A percentile compares a stretch with the other conserved stretches of the same genome.
Evolutionary conservation across 2,888 invertebrate genomes (phyloP).

Genomic region (Drosophila suboccidentalis): DNA sequence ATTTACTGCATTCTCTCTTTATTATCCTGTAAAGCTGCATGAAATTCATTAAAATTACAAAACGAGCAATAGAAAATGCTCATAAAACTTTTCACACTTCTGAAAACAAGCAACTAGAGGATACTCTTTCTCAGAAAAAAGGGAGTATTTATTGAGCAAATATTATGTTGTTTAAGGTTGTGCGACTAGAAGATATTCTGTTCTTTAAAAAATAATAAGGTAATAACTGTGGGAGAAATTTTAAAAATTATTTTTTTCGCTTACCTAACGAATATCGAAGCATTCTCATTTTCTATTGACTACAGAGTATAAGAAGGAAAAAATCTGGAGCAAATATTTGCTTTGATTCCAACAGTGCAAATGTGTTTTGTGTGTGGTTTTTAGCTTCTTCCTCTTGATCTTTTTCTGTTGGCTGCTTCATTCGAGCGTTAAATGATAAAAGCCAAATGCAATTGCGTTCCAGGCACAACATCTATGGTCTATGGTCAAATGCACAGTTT

Average conservation of each 20-base stretch:
- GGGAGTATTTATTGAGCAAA: not conserved
- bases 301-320: not conserved
- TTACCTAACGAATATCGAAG: not conserved
- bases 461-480: conserved; percentile 33
- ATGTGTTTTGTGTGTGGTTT: conserved; percentile 14
- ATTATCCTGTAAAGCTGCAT: conserved; percentile 4
- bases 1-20: conserved; percentile 1
- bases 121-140: not conserved
- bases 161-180: not conserved
- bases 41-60: conserved; percentile 2
- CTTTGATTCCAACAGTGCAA: conserved; percentile 6
- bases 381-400: conserved; percentile 9
- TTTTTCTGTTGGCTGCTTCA: not conserved
- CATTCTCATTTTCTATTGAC: not conserved
- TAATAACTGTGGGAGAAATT: not conserved
- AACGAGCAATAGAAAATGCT: conserved; percentile 1
- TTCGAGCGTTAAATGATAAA: conserved; percentile 48
- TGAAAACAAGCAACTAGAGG: not conserved
- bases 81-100: conserved; percentile 24
- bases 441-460: conserved; percentile 52
- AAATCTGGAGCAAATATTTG: conserved; percentile 13
- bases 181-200: not conserved
- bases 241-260: not conserved
- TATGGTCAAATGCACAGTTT: conserved; percentile 20
- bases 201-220: not conserved